Evolutionary conservation across 1,140 invertebrate species (phyloP), one percentile per base, ranked within the genome.

Genomic region (Apis cerana): DNA sequence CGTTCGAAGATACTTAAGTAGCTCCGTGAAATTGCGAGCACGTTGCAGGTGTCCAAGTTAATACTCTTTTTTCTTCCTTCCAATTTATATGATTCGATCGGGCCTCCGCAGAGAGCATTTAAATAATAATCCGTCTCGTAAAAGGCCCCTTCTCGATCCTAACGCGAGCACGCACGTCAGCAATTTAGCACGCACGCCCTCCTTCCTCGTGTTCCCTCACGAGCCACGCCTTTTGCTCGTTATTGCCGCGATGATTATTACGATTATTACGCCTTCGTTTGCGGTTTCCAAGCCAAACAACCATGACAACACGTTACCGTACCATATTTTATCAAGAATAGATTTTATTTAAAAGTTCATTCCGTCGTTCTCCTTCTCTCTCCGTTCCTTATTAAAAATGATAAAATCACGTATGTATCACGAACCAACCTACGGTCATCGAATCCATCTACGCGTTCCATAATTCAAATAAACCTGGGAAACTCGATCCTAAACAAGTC

Each of bases 221-320:
- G 54, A n/a, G 56, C 71, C 71, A 75, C 71, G 56, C 71, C 71
- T 75, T 75, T 75, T 8, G 21, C 71, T 61, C 71, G 56, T 75
- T 75, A 23, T 75, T 75, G 33, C 54, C 71, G 43, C 71, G 54
- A 23, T 19, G 71, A 75, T 75, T 61, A 75, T 75, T 75, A 61
- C 56, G 71, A 75, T 75, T 75, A 75, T 50, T 61, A 75, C 70
- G 52, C 9, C 58, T 74, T 27, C 8, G 56, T 48, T 74, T 23
- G 56, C 33, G 71, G 33, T 75, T 21, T 21, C 65, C 9, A 21
- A n/a, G n/a, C n/a, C 67, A 0, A 10, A 7, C 13, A 43, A 17
- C 43, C 12, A 50, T 13, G 43, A 23, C 67, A 50, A 13, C 67
- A 8, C n/a, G 64, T 0, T 43, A 19, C 19, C 21, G 4, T 21